phyloP scores from a whole-genome alignment of 2,113 vertebrate species.

The Vombatus ursinus region DNA sequence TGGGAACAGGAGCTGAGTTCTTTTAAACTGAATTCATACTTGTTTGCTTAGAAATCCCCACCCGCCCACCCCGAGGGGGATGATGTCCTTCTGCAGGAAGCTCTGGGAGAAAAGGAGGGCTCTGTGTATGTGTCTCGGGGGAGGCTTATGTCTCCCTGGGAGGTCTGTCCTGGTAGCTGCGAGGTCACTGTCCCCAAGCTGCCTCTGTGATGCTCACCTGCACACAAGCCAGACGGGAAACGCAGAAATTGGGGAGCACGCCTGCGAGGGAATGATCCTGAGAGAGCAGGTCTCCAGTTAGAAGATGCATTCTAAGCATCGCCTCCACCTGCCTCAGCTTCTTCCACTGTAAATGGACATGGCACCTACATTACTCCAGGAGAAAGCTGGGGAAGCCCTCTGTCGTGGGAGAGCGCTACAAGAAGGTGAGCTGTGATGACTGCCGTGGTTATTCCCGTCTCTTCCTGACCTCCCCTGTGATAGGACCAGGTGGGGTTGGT shows the following conservation, averaged over 20 bases:
- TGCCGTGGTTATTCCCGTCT: neutral
- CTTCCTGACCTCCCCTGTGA: neutral
- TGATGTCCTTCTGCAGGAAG: neutral
- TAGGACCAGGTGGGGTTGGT: neutral
- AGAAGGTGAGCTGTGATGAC: neutral
- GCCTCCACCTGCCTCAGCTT: neutral
- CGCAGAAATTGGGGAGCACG: neutral
- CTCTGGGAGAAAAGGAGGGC: neutral
- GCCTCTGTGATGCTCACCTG: neutral
- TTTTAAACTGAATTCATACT: neutral
- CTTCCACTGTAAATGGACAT: neutral
- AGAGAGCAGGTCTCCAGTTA: neutral
- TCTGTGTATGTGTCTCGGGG: neutral
- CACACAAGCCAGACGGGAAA: neutral
- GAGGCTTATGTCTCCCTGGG: neutral
- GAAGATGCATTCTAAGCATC: neutral
- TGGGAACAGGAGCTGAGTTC: neutral
- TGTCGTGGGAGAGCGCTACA: neutral
- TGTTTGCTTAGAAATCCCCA: conserved; percentile 20
- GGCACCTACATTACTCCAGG: neutral
- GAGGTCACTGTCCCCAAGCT: neutral
- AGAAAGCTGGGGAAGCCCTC: neutral
- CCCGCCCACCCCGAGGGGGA: neutral
- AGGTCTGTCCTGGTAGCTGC: neutral
- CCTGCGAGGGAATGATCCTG: neutral